Conservation (phyloP, 2,113 vertebrate genomes). For the Sciurus niger region DNA sequence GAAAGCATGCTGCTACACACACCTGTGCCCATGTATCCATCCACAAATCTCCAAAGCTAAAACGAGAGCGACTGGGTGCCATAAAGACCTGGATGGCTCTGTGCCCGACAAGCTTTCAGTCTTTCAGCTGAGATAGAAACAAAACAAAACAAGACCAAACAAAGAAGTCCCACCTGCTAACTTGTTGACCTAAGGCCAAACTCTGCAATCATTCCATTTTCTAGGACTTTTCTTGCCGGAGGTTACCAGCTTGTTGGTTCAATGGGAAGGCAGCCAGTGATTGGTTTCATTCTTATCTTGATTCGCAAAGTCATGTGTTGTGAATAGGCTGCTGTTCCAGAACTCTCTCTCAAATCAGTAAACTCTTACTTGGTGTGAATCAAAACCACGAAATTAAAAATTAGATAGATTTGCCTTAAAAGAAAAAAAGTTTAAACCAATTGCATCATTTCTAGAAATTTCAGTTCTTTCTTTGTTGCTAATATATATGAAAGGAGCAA, state of each 20-base stretch:
- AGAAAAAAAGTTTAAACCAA: not conserved
- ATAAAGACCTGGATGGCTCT: not conserved
- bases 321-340: not conserved
- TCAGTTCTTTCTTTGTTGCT: not conserved
- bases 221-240: not conserved
- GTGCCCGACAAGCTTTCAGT: not conserved
- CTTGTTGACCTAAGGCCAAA: not conserved
- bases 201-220: not conserved
- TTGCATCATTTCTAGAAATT: not conserved
- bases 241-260: not conserved
- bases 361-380: not conserved
- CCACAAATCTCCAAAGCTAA: not conserved
- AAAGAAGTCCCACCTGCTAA: not conserved
- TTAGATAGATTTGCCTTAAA: not conserved
- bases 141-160: constrained; percentile 24
- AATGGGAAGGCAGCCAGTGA: not conserved
- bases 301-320: not conserved
- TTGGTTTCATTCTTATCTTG: not conserved
- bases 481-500: not conserved
- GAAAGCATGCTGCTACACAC: not conserved
- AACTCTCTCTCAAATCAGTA: not conserved
- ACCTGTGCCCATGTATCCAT: too few species aligned
- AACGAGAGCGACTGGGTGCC: not conserved
- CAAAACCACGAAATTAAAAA: not conserved
- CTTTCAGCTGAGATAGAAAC: not conserved